These are phyloP conservation scores for Shinisaurus crocodilurus DNA, from an alignment of 2,113 vertebrate species.

Conservation along the genomic window DNA sequence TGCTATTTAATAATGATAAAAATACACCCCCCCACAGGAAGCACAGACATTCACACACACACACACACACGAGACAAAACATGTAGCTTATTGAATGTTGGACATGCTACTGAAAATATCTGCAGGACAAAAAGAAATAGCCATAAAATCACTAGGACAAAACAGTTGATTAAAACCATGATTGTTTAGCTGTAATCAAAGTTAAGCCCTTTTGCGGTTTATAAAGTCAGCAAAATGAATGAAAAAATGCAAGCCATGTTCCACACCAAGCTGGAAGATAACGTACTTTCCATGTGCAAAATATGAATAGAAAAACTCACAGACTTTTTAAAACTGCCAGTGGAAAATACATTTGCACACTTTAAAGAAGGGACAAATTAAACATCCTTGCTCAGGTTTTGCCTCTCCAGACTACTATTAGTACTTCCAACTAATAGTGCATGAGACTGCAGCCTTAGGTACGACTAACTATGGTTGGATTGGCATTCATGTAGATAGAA, in stretches of 20 bases:
- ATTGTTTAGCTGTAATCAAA: conserved; percentile 12
- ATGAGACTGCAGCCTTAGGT: background rate
- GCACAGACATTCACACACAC: background rate
- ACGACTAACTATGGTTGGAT: background rate
- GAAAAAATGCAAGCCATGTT: background rate
- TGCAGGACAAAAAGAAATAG: background rate
- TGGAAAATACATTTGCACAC: background rate
- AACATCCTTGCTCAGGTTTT: too few species aligned
- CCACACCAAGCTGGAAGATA: background rate
- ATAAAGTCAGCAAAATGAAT: background rate
- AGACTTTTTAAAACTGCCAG: background rate
- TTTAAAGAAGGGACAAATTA: background rate
- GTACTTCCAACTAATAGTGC: too few species aligned
- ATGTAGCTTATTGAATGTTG: background rate
- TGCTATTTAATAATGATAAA: background rate
- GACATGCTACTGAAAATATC: background rate
- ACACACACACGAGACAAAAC: background rate
- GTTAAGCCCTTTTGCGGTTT: background rate
- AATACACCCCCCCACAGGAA: background rate
- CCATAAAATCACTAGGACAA: background rate
- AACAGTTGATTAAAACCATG: conserved; percentile 28
- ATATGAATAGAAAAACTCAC: background rate
- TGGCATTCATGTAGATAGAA: background rate
- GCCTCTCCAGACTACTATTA: background rate
- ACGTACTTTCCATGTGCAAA: background rate